Base-by-base conservation (phyloP, 2,888 invertebrate genomes). In the Philopedon plagiatum region DNA sequence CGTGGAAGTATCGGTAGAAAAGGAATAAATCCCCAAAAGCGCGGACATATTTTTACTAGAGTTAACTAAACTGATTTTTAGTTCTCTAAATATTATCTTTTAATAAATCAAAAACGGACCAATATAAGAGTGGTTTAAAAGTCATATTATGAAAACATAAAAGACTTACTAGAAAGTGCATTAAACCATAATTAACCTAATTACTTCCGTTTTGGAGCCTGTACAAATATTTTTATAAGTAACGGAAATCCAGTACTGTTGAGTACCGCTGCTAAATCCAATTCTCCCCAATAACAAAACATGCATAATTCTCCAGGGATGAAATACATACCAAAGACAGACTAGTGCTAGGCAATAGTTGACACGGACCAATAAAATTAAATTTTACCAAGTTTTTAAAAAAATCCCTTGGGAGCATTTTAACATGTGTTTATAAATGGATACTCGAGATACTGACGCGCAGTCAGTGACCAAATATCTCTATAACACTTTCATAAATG, bases 301-400 rank as follows among this genome's bases (percentile, higher is more conserved):
- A 78, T 72, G 73, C 76, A 75, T 68, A 69, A 77, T 73, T 80
- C 84, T 79, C 83, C 62, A 75, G 83, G 83, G 84, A 83, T 80
- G 82, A 80, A 83, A 83, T 76, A 73, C 79, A 82, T 80, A 81
- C 80, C 77, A 76, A 79, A 79, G 78, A 81, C 80, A 81, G 80
- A 80, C 78, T 81, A 81, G 85, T 85, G 78, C 84, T 83, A 85
- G 85, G 82, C 84, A 82, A 80, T 80, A 84, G 83, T 83, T 84
- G 84, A 82, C 83, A 85, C 85, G 79, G 80, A 80, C 77, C 73
- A 79, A 80, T 79, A 73, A 77, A 77, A 76, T 76, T 79, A 76
- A 79, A 78, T 78, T 81, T 76, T 77, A 78, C 80, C 77, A 78
- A 80, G 78, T 80, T 80, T 80, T 80, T 64, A 58, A 76, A 78